These are phyloP conservation scores for Fulica atra DNA, from an alignment of 2,113 vertebrate genomes.

Conservation along the genomic window DNA sequence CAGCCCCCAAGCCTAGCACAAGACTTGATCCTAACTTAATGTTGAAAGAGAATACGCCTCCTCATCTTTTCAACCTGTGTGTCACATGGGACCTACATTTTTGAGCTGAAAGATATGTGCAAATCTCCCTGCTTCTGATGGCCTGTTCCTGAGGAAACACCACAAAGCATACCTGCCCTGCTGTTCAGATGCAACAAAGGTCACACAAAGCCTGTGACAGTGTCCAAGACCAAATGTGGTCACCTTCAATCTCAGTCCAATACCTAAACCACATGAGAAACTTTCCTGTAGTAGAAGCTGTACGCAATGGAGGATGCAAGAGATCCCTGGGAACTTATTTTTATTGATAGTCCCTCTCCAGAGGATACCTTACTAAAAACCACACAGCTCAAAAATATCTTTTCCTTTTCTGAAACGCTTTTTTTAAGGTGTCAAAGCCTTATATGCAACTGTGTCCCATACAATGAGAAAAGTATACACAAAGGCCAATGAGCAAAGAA, in stretches of 20 bases:
- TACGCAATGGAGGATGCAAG: not conserved
- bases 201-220: not conserved
- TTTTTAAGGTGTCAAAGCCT: not conserved
- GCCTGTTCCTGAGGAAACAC: not conserved
- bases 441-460: not conserved
- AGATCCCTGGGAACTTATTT: not conserved
- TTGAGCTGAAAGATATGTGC: not conserved
- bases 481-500: fast-evolving
- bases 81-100: not conserved
- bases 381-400: too few species aligned
- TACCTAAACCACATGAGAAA: not conserved
- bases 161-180: not conserved
- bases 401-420: not conserved
- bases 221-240: not conserved
- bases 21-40: not conserved
- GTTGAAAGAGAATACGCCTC: not conserved
- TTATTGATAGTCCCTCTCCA: not conserved
- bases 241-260: not conserved
- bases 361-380: not conserved
- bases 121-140: not conserved
- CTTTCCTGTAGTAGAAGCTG: too few species aligned
- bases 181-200: not conserved
- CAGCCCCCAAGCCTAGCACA: not conserved
- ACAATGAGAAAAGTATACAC: not conserved
- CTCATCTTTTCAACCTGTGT: not conserved